Evolutionary conservation across 2,797 vertebrate genomes (phyloP), one percentile per base, ranked within the genome.

Genomic region (Hylomyscus alleni): DNA sequence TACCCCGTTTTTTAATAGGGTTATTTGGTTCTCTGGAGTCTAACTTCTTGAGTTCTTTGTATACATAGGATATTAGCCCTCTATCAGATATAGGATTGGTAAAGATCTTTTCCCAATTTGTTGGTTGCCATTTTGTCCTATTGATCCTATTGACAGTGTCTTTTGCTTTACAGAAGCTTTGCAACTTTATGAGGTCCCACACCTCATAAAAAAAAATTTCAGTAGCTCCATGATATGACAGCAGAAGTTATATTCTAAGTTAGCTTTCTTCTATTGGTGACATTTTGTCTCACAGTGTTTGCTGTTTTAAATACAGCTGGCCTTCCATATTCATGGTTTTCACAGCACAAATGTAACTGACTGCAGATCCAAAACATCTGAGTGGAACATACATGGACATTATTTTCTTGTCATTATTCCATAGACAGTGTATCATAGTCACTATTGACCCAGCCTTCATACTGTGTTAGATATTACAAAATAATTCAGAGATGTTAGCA

Each of bases 251-350:
- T 50, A 73, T 92, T 62, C 54, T 47, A 65, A n/a, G 65, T 54
- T 82, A 90, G 81, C 50, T 93, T 96, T 94, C 88, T 62, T 62
- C 26, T 76, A 62, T 60, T 96, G 72, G 60, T 92, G 29, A 82
- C 8, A 72, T 95, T 94, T 78, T 94, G 22, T 93, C 65, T 93
- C 19, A n/a, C 80, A 60, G 44, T 82, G 52, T 67, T 86, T 96
- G 15, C 54, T 95, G 19, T 92, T 95, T 96, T 67, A 90, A 85
- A 82, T 83, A 40, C 13, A 54, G 4, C 31, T 31, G 40, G 12
- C 24, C 17, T 9, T 85, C n/a, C 3, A 24, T 7, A 54, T 17
- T 9, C 34, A 26, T 15, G 44, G 2, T 37, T 14, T 73, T 19
- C 26, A 91, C 22, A 40, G n/a, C 34, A 22, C 29, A 91, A 22